phyloP scores from a whole-genome alignment of 2,113 vertebrate genomes.

The Anseranas semipalmata region DNA sequence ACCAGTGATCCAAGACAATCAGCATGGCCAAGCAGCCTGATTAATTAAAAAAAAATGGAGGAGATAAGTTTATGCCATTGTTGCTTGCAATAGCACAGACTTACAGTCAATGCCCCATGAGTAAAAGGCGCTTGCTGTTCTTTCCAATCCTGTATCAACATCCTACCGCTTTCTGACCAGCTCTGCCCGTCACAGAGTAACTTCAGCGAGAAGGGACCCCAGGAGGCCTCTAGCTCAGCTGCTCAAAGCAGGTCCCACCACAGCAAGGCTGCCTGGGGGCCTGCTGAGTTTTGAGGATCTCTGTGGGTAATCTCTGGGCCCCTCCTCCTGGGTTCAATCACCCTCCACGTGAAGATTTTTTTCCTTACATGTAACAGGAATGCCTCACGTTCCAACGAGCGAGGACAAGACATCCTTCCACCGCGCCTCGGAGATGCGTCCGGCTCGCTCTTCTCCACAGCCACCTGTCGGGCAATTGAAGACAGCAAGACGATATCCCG shows the following conservation, averaged over 20 bases:
- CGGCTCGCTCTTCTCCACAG: neutral
- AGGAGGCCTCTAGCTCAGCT: neutral
- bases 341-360: neutral
- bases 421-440: neutral
- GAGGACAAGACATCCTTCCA: neutral
- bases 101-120: neutral
- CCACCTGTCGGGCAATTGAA: accelerated
- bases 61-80: neutral
- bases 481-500: neutral
- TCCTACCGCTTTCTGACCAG: neutral
- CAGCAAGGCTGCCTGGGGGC: neutral
- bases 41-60: neutral
- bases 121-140: neutral
- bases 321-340: neutral
- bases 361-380: neutral
- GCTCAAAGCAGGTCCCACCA: too few relatives aligned
- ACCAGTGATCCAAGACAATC: neutral
- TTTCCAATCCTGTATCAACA: neutral
- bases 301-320: too few relatives aligned
- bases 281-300: neutral
- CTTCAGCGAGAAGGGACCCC: neutral
- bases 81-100: neutral
- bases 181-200: neutral
- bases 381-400: neutral
- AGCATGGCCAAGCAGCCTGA: neutral